Base-by-base conservation (phyloP, 2,888 invertebrate species). In the Oegoconia quadripuncta region DNA sequence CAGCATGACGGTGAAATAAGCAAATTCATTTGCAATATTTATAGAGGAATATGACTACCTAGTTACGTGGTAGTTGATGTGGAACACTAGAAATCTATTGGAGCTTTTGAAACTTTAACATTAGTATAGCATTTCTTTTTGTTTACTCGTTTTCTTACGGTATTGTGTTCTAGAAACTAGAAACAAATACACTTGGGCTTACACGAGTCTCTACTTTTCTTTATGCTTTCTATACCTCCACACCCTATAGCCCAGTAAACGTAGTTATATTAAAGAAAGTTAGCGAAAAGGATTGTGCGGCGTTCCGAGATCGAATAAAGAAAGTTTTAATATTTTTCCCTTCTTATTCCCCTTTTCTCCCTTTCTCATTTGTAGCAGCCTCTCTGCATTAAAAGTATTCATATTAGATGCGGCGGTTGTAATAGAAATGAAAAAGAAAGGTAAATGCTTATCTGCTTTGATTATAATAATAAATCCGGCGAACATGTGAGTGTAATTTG, bases 241-340 rank as follows among this genome's bases (percentile, higher is more conserved):
- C 42, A 42, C 40, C 44, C 44, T 48, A 46, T 46, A 46, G 40
- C 42, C 33, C 39, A 38, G 44, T 41, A 43, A 42, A 37, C 42
- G 26, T 54, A 53, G 53, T 39, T 43, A 36, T 66, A 69, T 65
- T 65, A 73, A 68, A 64, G 54, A 70, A 77, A 76, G 73, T 74
- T 69, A 54, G 54, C 56, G 48, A 55, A 68, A 74, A 66, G 71
- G 73, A 72, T 78, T 71, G 59, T 50, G 55, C 50, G 59, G 52
- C 52, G 50, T 52, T 53, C 56, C 57, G 52, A 59, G 61, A 74
- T 71, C 64, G 66, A 70, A 74, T 73, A 69, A 70, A 62, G 62
- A 63, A 75, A 75, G 63, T 78, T 75, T 74, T 73, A 67, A 72
- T 74, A 68, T 73, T 70, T 68, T 69, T 64, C 52, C 39, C 49